Percentiles rank a stretch among this genome's conserved stretches.
These are phyloP conservation scores for Sebastes vulpes DNA, from an alignment of 2,797 vertebrate species.

Conservation along the genomic window DNA sequence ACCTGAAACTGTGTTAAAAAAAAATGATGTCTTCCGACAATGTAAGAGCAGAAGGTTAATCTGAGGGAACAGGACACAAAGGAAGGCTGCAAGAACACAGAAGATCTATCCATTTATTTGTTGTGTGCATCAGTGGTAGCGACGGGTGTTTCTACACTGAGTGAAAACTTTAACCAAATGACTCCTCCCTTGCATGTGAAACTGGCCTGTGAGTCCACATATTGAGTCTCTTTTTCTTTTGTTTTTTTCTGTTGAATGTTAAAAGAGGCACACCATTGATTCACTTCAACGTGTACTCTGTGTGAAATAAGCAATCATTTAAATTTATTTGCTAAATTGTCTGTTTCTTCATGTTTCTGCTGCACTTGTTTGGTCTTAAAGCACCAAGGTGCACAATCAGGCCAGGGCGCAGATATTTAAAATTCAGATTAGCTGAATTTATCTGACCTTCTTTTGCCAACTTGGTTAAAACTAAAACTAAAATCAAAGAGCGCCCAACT, in stretches of 20 bases:
- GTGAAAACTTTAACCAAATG: slow-evolving; percentile 4
- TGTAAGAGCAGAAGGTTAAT: background rate
- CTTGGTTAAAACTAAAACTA: slow-evolving; percentile 3
- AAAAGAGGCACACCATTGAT: background rate
- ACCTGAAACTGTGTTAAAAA: slow-evolving; percentile 14
- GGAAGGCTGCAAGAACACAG: background rate
- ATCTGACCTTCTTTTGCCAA: background rate
- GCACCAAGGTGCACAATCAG: background rate
- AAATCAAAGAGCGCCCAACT: slow-evolving; percentile 40
- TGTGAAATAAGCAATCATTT: slow-evolving; percentile 52
- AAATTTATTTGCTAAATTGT: background rate
- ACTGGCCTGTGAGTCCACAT: slow-evolving; percentile 12
- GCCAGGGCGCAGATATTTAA: background rate
- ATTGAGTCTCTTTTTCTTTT: slow-evolving; percentile 25
- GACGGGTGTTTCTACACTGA: background rate
- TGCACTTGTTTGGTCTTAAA: slow-evolving; percentile 18
- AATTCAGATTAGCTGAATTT: background rate
- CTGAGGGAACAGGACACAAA: background rate
- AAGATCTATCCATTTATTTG: background rate
- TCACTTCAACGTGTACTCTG: background rate
- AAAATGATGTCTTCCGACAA: background rate
- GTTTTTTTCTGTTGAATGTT: slow-evolving; percentile 56
- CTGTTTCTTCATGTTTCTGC: slow-evolving; percentile 34
- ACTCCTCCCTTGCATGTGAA: slow-evolving; percentile 49
- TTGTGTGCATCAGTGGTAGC: background rate